Evolutionary conservation across 2,888 invertebrate species (phyloP).

Genomic region (Nowickia ferox): DNA sequence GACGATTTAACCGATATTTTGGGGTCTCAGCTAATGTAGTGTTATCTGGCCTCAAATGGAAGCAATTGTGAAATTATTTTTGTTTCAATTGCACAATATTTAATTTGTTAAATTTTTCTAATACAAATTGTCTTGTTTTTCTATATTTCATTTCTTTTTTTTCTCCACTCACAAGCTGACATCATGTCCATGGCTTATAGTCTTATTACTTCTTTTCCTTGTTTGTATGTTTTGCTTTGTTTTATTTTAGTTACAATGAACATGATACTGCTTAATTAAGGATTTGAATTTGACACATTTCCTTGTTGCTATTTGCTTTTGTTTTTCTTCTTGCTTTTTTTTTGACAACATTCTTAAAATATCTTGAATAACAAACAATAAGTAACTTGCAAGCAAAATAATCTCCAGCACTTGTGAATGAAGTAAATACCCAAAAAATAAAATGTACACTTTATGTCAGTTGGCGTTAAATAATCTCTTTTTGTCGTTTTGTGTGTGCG

Average conservation of each 20-base stretch:
- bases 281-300: conserved; percentile 71
- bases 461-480: conserved; percentile 13
- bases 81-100: not conserved
- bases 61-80: not conserved
- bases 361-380: conserved; percentile 42
- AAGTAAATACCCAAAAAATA: conserved; percentile 38
- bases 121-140: conserved; percentile 1
- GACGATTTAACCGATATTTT: no score
- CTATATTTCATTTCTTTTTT: not conserved
- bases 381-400: conserved; percentile 35
- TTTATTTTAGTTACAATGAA: conserved; percentile 70
- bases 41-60: no score
- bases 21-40: no score
- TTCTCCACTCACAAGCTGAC: not conserved
- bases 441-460: not conserved
- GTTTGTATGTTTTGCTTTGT: not conserved
- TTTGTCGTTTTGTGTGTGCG: not conserved
- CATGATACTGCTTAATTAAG: conserved; percentile 72
- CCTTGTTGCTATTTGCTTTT: conserved; percentile 32
- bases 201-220: conserved; percentile 27
- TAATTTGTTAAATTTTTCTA: no score
- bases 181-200: conserved; percentile 49
- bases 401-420: not conserved
- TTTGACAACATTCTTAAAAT: conserved; percentile 46
- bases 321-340: not conserved